Evolutionary conservation across 2,113 vertebrate species (phyloP).

Genomic region (Zeus faber): DNA sequence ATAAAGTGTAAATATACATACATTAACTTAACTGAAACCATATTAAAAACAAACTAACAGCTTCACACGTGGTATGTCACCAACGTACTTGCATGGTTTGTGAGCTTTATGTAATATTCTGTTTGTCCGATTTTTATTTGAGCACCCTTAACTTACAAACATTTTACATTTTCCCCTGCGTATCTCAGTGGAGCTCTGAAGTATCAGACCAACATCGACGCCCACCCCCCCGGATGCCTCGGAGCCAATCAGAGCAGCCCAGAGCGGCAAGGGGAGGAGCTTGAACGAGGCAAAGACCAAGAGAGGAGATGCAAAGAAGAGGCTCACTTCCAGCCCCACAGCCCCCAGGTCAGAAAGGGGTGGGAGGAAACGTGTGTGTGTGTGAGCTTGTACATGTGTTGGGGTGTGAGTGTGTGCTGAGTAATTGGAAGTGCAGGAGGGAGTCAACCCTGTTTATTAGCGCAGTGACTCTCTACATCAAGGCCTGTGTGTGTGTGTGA

Average conservation of each 20-base stretch:
- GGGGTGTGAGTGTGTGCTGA: slow-evolving; percentile 19
- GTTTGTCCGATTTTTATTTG: too few species aligned
- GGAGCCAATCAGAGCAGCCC: slow-evolving; percentile 74
- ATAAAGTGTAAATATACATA: too few species aligned
- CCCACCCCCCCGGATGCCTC: slow-evolving; percentile 90
- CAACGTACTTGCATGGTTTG: too few species aligned
- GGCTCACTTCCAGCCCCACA: slow-evolving; percentile 87
- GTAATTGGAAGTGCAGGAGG: slow-evolving; percentile 30
- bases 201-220: slow-evolving; percentile 88
- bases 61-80: too few species aligned
- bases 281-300: slow-evolving; percentile 49
- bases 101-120: too few species aligned
- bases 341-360: slow-evolving; percentile 97
- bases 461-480: slow-evolving; percentile 38
- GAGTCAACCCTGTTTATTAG: slow-evolving; percentile 39
- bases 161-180: not conserved
- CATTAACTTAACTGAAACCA: too few species aligned
- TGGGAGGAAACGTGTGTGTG: slow-evolving; percentile 67
- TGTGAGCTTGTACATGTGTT: slow-evolving; percentile 8
- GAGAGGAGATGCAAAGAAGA: slow-evolving; percentile 79
- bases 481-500: slow-evolving; percentile 6
- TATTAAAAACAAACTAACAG: too few species aligned
- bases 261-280: slow-evolving; percentile 36
- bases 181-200: slow-evolving; percentile 86
- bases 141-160: too few species aligned